Conservation (phyloP, 2,888 invertebrate species). For the Caenorhabditis sp. region DNA sequence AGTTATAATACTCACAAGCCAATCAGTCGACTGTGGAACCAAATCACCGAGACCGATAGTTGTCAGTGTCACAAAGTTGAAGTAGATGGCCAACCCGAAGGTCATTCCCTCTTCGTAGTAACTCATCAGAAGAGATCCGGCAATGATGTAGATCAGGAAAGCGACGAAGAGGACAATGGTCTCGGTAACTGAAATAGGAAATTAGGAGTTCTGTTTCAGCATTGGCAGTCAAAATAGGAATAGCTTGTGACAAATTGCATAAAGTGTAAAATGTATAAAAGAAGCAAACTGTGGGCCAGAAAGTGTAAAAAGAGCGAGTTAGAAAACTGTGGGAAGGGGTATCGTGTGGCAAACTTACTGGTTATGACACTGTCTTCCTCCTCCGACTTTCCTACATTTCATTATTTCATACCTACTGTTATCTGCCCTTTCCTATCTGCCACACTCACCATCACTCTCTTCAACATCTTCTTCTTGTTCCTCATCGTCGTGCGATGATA, state of each 20-base stretch:
- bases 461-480: conserved; percentile 62
- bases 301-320: conserved; percentile 11
- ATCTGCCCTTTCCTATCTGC: not conserved
- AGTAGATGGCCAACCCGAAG: conserved; percentile 76
- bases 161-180: conserved; percentile 76
- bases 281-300: conserved; percentile 9
- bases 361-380: conserved; percentile 43
- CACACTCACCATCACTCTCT: conserved; percentile 59
- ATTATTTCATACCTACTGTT: conserved; percentile 9
- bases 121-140: conserved; percentile 77
- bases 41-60: conserved; percentile 81
- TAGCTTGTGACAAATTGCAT: not conserved
- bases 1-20: conserved; percentile 53
- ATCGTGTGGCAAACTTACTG: conserved; percentile 17
- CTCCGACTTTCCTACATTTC: conserved; percentile 9
- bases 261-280: conserved; percentile 1
- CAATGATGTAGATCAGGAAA: conserved; percentile 78
- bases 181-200: conserved; percentile 55
- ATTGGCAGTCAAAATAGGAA: too few species aligned
- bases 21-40: conserved; percentile 75
- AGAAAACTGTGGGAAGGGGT: conserved; percentile 2
- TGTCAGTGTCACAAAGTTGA: conserved; percentile 81
- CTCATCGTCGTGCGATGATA: conserved; percentile 52
- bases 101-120: conserved; percentile 79
- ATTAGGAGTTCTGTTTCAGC: not conserved